phyloP scores from a whole-genome alignment of 2,888 invertebrate genomes.

The Idaea dimidiata region DNA sequence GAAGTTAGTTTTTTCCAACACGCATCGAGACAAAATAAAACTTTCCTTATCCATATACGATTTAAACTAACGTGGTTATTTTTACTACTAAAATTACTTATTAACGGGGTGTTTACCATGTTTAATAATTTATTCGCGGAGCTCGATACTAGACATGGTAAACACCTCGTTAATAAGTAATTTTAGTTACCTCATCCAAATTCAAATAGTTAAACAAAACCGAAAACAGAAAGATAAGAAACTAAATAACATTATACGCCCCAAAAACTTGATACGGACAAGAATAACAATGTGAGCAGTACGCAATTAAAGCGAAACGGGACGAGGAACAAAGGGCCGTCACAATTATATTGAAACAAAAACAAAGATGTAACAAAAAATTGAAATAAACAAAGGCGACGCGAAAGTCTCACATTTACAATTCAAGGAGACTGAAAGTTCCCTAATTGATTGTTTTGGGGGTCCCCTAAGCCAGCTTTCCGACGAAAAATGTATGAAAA shows the following conservation, averaged over 20 bases:
- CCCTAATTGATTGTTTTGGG: conserved; percentile 72
- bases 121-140: too few relatives aligned
- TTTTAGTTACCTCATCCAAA: too few relatives aligned
- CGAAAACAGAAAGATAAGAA: background rate
- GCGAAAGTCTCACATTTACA: conserved; percentile 59
- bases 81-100: too few relatives aligned
- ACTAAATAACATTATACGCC: conserved; percentile 6
- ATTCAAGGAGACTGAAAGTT: conserved; percentile 67
- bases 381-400: conserved; percentile 41
- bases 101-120: too few relatives aligned
- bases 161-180: too few relatives aligned
- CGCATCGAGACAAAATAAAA: too few relatives aligned
- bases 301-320: conserved; percentile 24
- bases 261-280: conserved; percentile 7
- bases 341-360: conserved; percentile 45
- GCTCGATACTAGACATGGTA: too few relatives aligned
- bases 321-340: conserved; percentile 30
- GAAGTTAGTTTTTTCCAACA: too few relatives aligned
- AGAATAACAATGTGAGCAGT: conserved; percentile 16
- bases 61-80: too few relatives aligned
- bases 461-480: conserved; percentile 59
- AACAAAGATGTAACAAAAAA: conserved; percentile 33
- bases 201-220: background rate
- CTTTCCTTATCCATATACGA: too few relatives aligned
- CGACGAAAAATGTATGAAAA: conserved; percentile 43